These are phyloP conservation scores for Rhinoptilus africanus DNA, from an alignment of 2,113 vertebrate genomes.

Conservation along the genomic window DNA sequence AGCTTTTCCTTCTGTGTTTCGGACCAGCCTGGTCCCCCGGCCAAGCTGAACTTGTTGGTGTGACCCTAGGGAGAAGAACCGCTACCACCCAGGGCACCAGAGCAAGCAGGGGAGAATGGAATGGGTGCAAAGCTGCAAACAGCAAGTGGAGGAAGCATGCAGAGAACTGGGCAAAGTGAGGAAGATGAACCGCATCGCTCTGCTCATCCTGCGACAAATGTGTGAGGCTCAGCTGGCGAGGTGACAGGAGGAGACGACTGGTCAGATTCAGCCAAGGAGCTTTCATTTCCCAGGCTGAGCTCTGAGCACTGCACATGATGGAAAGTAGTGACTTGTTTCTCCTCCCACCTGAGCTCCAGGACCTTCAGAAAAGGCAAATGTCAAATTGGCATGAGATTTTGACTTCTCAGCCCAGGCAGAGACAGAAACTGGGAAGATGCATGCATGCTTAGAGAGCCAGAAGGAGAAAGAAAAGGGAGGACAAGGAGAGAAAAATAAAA, in stretches of 20 bases:
- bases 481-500: neutral
- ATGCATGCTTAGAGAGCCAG: neutral
- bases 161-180: neutral
- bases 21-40: neutral
- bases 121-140: neutral
- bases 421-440: neutral
- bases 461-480: neutral
- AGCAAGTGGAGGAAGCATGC: neutral
- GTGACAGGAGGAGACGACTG: neutral
- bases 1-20: neutral
- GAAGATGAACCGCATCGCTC: neutral
- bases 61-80: neutral
- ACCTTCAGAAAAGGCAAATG: neutral
- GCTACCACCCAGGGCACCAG: neutral
- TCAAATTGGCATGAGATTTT: neutral
- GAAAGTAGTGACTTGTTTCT: neutral
- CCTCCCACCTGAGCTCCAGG: neutral
- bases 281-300: neutral
- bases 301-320: neutral
- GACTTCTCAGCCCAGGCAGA: neutral
- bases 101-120: neutral
- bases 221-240: neutral
- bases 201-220: neutral
- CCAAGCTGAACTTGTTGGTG: neutral
- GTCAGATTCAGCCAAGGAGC: neutral